Evolutionary conservation across 2,797 vertebrate genomes (phyloP).

Genomic region (Remorina albescens): DNA sequence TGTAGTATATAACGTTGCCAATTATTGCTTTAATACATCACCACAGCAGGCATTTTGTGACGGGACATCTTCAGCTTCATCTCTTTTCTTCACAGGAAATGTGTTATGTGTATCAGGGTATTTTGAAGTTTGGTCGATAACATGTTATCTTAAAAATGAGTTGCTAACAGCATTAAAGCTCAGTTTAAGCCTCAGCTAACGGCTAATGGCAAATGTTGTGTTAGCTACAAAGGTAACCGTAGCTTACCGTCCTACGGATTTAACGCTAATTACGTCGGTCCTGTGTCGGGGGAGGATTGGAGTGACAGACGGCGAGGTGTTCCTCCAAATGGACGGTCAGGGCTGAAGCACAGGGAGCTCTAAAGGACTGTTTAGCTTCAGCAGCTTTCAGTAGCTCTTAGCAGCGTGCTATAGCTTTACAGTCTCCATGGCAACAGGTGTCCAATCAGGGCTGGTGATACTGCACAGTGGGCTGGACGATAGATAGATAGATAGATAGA

Average conservation of each 20-base stretch:
- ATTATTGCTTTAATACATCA: background rate
- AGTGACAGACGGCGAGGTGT: conserved; percentile 13
- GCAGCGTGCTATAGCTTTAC: conserved; percentile 6
- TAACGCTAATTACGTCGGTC: background rate
- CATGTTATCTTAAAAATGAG: background rate
- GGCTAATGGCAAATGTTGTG: background rate
- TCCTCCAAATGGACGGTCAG: conserved; percentile 38
- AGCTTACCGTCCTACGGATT: conserved; percentile 29
- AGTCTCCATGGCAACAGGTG: conserved; percentile 44
- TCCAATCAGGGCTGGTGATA: conserved; percentile 48
- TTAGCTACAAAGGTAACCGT: background rate
- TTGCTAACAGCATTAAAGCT: background rate
- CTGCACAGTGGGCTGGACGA: conserved; percentile 12
- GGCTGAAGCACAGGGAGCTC: background rate
- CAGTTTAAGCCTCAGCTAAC: background rate
- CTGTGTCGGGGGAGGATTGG: background rate
- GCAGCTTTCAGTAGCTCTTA: background rate
- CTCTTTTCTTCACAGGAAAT: background rate
- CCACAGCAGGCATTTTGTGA: background rate
- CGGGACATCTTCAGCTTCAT: background rate
- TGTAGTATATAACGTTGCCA: background rate
- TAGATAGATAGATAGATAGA: background rate
- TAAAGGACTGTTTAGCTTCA: background rate
- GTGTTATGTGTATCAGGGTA: background rate
- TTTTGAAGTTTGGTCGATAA: background rate